Percentiles rank a stretch among this genome's conserved stretches.
Evolutionary conservation across 2,888 invertebrate species (phyloP).

Genomic region (Drosophila mimetica): DNA sequence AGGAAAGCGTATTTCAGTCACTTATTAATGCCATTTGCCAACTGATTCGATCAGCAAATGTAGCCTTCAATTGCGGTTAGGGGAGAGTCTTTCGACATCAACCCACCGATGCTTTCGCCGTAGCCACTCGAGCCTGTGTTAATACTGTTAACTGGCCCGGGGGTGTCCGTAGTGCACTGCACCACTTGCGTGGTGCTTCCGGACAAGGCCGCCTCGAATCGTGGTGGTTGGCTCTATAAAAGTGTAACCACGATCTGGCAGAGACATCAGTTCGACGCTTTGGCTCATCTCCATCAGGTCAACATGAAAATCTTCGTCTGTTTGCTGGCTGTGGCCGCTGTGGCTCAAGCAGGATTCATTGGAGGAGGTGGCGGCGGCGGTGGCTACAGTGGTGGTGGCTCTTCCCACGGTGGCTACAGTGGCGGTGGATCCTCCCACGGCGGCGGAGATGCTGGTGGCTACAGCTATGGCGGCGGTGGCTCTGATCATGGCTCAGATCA

Average conservation of each 20-base stretch:
- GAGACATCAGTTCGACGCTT: slow-evolving; percentile 62
- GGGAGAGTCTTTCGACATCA: slow-evolving; percentile 39
- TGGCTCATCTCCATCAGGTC: slow-evolving; percentile 56
- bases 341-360: slow-evolving; percentile 65
- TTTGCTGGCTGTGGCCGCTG: slow-evolving; percentile 60
- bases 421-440: slow-evolving; percentile 25
- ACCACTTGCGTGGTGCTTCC: slow-evolving; percentile 37
- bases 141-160: slow-evolving; percentile 31
- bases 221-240: slow-evolving; percentile 60
- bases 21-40: background rate
- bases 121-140: slow-evolving; percentile 41
- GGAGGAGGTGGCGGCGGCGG: slow-evolving; percentile 53
- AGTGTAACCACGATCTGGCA: slow-evolving; percentile 46
- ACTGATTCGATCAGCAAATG: slow-evolving; percentile 27
- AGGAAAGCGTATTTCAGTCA: slow-evolving; percentile 3
- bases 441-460: slow-evolving; percentile 39
- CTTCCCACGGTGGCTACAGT: slow-evolving; percentile 16
- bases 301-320: slow-evolving; percentile 70
- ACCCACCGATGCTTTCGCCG: slow-evolving; percentile 51
- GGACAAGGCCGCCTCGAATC: slow-evolving; percentile 25
- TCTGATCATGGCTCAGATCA: slow-evolving; percentile 33
- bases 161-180: slow-evolving; percentile 30
- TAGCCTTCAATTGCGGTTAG: slow-evolving; percentile 30
- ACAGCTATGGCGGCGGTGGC: slow-evolving; percentile 40
- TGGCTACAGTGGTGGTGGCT: slow-evolving; percentile 30